Evolutionary conservation across 1,140 invertebrate genomes (phyloP), one percentile per base, ranked within the genome.

Genomic region (Lucilia cuprina): DNA sequence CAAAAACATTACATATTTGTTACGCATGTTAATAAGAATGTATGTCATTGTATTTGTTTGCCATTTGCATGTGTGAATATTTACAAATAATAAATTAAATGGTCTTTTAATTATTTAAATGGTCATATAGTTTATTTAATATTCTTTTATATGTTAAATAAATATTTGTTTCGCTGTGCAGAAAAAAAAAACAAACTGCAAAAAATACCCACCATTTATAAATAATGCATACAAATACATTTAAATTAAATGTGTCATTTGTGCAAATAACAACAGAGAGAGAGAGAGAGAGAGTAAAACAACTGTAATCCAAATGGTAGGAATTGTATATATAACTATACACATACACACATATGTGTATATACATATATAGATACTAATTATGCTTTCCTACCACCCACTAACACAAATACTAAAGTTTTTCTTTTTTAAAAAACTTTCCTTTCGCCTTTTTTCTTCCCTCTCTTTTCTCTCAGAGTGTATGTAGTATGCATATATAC

Each of bases 51-150:
- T 41, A 41, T 41, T 41, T 41, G 41, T 41, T 41, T 41, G 41
- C 7, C 41, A 41, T 41, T 41, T 41, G 41, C 41, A 8, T 41
- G 41, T 41, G 41, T 41, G 41, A 41, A 41, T 21, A 21, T 70
- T 70, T 70, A n/a, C 17, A 70, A 70, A 70, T 70, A 70, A 70
- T 70, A 70, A 70, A 70, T 70, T 70, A 70, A 70, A 70, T 70
- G 17, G 60, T 70, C 60, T 70, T 70, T 70, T 70, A 70, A 70
- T 70, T 70, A 70, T 70, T 70, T 70, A 70, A 70, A 70, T 70
- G 60, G 60, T 70, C 60, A 70, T 70, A 19, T 17, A 70, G 50
- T 55, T 55, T 55, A n/a, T 55, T 55, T 55, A 12, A 55, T 41
- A 55, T 55, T 55, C 50, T 55, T 13, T 55, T 55, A 41, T 41